A percentile compares a stretch with the other conserved stretches of the same genome.
Conservation (phyloP, 2,888 invertebrate species). For the Mimas tiliae region DNA sequence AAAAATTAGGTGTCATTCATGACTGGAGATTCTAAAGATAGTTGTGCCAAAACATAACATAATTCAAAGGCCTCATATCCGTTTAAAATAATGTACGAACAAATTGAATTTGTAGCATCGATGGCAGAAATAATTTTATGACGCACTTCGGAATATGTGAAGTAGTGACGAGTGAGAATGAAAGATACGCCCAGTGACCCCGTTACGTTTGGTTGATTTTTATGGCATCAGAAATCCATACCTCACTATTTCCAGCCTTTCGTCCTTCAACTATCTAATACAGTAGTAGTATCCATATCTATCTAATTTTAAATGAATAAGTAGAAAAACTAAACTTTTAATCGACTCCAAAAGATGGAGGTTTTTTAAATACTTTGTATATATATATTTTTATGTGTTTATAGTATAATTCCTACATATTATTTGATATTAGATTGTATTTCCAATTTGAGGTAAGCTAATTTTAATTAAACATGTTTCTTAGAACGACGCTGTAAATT, state of each 20-base stretch:
- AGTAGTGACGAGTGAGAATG: constrained; percentile 4
- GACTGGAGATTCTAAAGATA: too few species aligned
- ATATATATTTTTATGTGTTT: too few species aligned
- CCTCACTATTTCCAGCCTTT: not conserved
- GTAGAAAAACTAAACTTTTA: too few species aligned
- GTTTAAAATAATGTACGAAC: not conserved
- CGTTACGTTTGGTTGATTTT: constrained; percentile 35
- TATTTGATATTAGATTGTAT: too few species aligned
- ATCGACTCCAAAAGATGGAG: too few species aligned
- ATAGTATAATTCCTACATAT: too few species aligned
- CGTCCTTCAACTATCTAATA: not conserved
- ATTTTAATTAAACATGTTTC: too few species aligned
- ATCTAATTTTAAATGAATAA: too few species aligned
- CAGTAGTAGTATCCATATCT: not conserved
- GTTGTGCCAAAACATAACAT: not conserved
- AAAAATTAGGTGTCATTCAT: not conserved
- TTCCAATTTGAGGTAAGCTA: too few species aligned
- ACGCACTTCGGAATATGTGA: not conserved
- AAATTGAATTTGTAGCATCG: not conserved
- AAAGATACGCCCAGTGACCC: constrained; percentile 34
- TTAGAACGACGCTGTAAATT: too few species aligned
- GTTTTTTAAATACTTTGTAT: too few species aligned
- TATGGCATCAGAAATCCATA: constrained; percentile 28
- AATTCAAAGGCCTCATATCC: not conserved
- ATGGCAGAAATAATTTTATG: constrained; percentile 10